Base-by-base conservation (phyloP, 2,797 vertebrate genomes). In the Tenualosa thibaudeaui region DNA sequence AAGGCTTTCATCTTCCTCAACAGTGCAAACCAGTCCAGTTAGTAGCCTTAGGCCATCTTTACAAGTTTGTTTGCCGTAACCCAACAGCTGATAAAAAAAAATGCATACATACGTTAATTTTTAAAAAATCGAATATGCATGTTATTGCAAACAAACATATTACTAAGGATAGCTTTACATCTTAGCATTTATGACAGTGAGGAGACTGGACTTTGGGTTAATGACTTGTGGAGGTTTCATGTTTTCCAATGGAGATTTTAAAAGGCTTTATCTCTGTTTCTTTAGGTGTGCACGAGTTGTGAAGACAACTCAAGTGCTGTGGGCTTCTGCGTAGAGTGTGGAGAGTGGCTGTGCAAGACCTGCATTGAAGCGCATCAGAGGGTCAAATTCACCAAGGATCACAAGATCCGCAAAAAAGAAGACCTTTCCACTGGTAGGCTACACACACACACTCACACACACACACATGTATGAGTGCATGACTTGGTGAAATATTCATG, bases 331-430 rank as follows among this genome's bases (percentile, higher is more conserved):
- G 96, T 97, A 82, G 98, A 99, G 90, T 99, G 98, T 86, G 97
- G 97, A 24, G 98, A 99, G 85, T 99, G 98, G 98, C 93, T 99
- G 5, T 99, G 98, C 89, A 98, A 99, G 92, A 99, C 98, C 1
- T 99, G 98, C 86, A 98, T 99, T 87, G 98, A 99, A 92, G 98
- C 98, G 81, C 98, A 99, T 93, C 98, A 99, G 90, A 94, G 98
- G 91, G 98, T 99, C 24, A 99, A 99, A 91, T 99, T 99, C 84
- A 99, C 98, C 85, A 99, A 99, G 93, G 98, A 99, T 90, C 98
- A 99, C 90, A 97, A 97, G 91, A 99, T 99, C 90, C 96, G 96
- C 87, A 99, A 98, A 86, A 99, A 99, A 90, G 98, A 99, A 93
- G 98, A 97, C 68, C 94, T 97, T 0, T 96, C 95, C 9, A 93